Base-by-base conservation (phyloP, 2,888 invertebrate genomes). In the Microplitis manilae region DNA sequence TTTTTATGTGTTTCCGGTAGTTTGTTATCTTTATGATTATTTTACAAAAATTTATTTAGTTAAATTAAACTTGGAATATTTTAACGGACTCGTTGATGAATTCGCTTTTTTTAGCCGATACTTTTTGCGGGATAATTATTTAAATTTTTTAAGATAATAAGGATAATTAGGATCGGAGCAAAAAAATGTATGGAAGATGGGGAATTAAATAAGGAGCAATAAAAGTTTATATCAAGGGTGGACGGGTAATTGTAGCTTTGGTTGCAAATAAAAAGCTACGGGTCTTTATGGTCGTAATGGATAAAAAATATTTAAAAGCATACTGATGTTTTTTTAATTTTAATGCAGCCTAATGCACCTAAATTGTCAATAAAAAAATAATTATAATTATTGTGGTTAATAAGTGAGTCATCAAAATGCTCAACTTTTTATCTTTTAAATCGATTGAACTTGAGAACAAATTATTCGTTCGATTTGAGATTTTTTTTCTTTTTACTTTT, bases 221-320 rank as follows among this genome's bases (percentile, higher is more conserved):
- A 50, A 50, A 50, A 50, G 50, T 50, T 50, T 50, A 50, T 50
- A 50, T 50, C 50, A 50, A 50, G 50, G 50, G 50, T 50, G 50
- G 50, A 50, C 50, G 50, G 30, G 30, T 50, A 50, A 50, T 50
- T 50, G 50, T 50, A 50, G 9, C 50, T 50, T 50, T 50, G 50
- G 9, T 50, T 50, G 9, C 8, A 13, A 50, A 50, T 50, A 13
- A 50, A 50, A 50, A 50, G 50, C 50, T 50, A 50, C 50, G 13
- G 50, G 9, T 50, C 13, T 50, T 50, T 50, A 50, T 50, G 50
- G 13, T 9, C 50, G 5, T 50, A 5, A 50, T 50, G 50, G 50
- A 50, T 13, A 50, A 50, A 50, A 50, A 50, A 50, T 50, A 50
- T 50, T 50, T 50, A 50, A 50, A 13, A 50, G 50, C 50, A 50